Percentiles rank a stretch among this genome's conserved stretches.
These are phyloP conservation scores for Acridotheres tristis DNA, from an alignment of 2,797 vertebrate species.

Conservation along the genomic window DNA sequence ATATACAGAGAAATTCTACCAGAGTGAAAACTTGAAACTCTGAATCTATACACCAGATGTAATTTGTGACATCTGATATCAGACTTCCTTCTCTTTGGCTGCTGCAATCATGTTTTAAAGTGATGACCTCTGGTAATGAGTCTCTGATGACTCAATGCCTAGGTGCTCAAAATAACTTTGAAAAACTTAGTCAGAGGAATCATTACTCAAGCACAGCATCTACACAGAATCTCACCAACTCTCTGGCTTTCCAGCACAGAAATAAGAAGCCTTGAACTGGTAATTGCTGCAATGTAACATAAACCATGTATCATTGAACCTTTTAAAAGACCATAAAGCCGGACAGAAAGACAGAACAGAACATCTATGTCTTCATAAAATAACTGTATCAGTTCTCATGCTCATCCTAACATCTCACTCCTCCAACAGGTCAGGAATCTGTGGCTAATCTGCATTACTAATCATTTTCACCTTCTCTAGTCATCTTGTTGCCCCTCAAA, in stretches of 20 bases:
- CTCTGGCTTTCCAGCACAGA: background rate
- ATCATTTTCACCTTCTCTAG: background rate
- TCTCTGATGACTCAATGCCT: slow-evolving; percentile 35
- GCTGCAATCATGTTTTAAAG: slow-evolving; percentile 34
- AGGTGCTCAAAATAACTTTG: slow-evolving; percentile 65
- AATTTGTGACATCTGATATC: background rate
- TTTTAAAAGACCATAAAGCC: background rate
- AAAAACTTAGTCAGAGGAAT: slow-evolving; percentile 68
- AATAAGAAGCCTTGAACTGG: background rate
- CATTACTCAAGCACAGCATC: slow-evolving; percentile 10
- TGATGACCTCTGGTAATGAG: slow-evolving; percentile 28
- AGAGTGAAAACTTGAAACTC: background rate
- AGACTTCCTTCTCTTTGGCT: slow-evolving; percentile 31
- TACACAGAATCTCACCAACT: background rate
- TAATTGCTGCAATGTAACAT: background rate
- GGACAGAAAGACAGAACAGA: background rate
- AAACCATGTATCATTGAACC: background rate
- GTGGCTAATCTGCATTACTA: background rate
- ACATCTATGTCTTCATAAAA: background rate
- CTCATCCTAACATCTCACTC: background rate
- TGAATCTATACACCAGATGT: background rate
- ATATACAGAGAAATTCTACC: background rate
- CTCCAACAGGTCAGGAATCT: background rate
- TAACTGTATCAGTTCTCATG: background rate
- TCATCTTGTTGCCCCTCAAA: background rate